phyloP scores from a whole-genome alignment of 30 jellyfish, hydroid and myxozoan genomes.

The Turritopsis dohrnii region DNA sequence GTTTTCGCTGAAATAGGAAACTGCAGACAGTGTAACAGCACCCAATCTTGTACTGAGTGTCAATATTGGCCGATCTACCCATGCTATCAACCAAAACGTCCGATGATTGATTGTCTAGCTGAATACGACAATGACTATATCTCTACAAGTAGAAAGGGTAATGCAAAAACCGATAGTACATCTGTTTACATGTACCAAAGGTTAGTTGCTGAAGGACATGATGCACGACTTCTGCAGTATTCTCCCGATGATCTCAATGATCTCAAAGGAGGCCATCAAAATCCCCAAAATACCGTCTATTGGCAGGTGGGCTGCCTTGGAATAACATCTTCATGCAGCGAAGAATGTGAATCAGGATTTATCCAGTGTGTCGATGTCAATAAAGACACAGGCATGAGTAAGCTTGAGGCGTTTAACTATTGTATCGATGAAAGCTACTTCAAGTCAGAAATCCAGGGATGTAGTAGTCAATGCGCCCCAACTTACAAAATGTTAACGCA shows the following conservation, averaged over 20 bases:
- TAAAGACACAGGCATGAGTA: background rate
- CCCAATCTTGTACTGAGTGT: background rate
- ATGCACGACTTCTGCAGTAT: background rate
- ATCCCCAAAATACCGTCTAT: conserved; percentile 1
- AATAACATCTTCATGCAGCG: background rate
- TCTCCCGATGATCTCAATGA: background rate
- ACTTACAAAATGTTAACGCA: background rate
- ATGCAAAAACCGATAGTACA: background rate
- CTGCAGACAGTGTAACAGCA: background rate
- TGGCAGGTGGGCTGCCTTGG: conserved; percentile 8
- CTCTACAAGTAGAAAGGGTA: background rate
- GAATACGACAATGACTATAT: background rate
- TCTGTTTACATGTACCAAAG: background rate
- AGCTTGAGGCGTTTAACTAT: background rate
- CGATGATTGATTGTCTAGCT: conserved; percentile 7
- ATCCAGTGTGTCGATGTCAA: background rate
- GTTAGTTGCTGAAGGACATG: background rate
- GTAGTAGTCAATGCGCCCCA: background rate
- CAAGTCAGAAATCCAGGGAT: background rate
- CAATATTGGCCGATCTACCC: conserved; percentile 10
- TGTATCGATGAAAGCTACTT: background rate
- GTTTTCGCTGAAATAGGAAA: background rate
- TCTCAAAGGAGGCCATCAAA: background rate
- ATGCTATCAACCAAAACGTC: background rate
- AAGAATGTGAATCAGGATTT: background rate